Percentiles rank a stretch among this genome's conserved stretches.
Evolutionary conservation across 35 echinoderm and acorn worm species (phyloP).

Genomic region (Acanthaster planci): DNA sequence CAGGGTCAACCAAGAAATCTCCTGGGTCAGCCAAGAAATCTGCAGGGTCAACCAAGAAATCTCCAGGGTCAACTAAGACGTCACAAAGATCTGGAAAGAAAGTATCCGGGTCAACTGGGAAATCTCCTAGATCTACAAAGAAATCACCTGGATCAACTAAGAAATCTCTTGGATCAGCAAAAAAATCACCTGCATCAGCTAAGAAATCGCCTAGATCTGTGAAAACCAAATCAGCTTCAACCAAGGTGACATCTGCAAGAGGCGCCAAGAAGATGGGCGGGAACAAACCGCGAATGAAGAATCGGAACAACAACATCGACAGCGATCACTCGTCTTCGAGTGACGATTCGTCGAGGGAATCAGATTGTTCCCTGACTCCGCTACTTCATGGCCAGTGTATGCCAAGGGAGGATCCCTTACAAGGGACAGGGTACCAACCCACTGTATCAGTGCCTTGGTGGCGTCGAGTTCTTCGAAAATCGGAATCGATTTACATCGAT

Average conservation of each 20-base stretch:
- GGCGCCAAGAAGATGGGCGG: neutral
- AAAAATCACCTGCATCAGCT: neutral
- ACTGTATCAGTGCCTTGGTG: neutral
- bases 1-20: neutral
- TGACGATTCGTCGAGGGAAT: neutral
- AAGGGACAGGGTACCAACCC: too few relatives aligned
- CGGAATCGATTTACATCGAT: conserved; percentile 8
- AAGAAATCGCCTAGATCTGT: neutral
- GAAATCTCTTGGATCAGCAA: neutral
- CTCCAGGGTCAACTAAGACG: neutral
- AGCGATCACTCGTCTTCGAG: neutral
- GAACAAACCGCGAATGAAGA: neutral
- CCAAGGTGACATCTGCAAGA: neutral
- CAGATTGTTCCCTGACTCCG: neutral
- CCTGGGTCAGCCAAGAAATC: conserved; percentile 2
- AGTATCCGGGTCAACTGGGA: neutral
- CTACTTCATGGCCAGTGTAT: neutral
- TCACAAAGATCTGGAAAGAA: neutral
- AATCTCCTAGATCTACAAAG: neutral
- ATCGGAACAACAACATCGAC: conserved; percentile 31
- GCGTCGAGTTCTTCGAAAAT: neutral
- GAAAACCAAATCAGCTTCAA: neutral
- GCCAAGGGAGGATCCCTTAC: too few relatives aligned
- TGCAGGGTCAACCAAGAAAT: neutral
- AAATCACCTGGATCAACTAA: neutral